A percentile compares a stretch with the other conserved stretches of the same genome.
These are phyloP conservation scores for Dicerorhinus sumatrensis DNA, from an alignment of 2,113 vertebrate genomes.

Conservation along the genomic window DNA sequence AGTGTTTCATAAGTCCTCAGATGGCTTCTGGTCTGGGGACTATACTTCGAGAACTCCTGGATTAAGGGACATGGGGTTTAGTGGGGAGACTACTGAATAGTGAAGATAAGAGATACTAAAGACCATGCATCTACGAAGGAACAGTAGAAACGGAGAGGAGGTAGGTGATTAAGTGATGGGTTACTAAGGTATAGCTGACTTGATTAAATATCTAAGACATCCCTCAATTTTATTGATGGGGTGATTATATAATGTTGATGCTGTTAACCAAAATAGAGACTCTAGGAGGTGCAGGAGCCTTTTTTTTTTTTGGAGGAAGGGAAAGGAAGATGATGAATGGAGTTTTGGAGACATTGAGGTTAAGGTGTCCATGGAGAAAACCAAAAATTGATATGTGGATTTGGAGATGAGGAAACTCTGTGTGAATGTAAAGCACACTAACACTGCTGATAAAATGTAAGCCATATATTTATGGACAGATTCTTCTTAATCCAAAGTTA, in stretches of 20 bases:
- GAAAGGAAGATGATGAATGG: neutral
- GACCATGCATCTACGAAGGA: neutral
- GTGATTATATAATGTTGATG: neutral
- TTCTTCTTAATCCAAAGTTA: neutral
- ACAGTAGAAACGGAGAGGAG: neutral
- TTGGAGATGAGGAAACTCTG: neutral
- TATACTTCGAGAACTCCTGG: neutral
- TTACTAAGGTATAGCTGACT: neutral
- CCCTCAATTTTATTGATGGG: neutral
- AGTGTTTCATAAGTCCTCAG: neutral
- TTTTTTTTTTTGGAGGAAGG: neutral
- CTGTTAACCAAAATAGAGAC: neutral
- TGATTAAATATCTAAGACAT: neutral
- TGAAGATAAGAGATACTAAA: neutral
- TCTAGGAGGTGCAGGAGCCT: no score
- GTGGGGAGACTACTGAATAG: neutral
- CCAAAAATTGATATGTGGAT: neutral
- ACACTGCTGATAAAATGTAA: neutral
- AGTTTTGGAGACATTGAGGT: neutral
- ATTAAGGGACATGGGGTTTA: neutral
- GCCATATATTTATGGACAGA: neutral
- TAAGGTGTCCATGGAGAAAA: neutral
- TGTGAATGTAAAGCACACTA: neutral
- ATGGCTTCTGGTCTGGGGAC: neutral
- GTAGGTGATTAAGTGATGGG: neutral